These are phyloP conservation scores for Thalpophila matura DNA, from an alignment of 2,888 invertebrate genomes.

Conservation along the genomic window DNA sequence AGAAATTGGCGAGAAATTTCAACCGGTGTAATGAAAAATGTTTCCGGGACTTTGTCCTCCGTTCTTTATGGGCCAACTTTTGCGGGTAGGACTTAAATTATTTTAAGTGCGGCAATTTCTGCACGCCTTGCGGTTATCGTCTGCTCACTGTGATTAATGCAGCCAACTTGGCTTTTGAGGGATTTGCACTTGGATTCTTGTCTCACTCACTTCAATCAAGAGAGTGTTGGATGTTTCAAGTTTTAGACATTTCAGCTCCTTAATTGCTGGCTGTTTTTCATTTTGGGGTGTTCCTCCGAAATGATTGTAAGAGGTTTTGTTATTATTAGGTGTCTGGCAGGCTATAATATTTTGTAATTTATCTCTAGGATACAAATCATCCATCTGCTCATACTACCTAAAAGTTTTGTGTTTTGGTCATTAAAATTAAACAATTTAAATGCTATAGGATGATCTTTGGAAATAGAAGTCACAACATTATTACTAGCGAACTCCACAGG, in stretches of 20 bases:
- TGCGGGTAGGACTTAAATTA: constrained; percentile 83
- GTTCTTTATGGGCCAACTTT: constrained; percentile 86
- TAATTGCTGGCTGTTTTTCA: constrained; percentile 47
- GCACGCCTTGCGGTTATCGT: constrained; percentile 86
- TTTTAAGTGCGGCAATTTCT: constrained; percentile 84
- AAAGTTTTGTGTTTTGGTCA: neutral
- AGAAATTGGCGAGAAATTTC: constrained; percentile 72
- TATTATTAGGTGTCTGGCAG: constrained; percentile 17
- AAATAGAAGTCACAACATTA: too few relatives aligned
- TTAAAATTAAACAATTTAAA: neutral
- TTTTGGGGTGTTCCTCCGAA: constrained; percentile 22
- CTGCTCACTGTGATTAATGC: constrained; percentile 81
- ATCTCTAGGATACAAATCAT: neutral
- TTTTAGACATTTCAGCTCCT: constrained; percentile 19
- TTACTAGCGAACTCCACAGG: neutral
- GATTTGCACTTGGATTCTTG: constrained; percentile 65
- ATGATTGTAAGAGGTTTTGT: constrained; percentile 5
- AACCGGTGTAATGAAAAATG: constrained; percentile 86
- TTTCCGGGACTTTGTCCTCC: constrained; percentile 81
- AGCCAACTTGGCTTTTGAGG: constrained; percentile 64
- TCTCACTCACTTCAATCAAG: constrained; percentile 56
- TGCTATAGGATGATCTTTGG: neutral
- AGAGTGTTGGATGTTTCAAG: constrained; percentile 45
- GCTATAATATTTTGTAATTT: constrained; percentile 1
- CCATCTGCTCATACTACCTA: neutral